Evolutionary conservation across 2,113 vertebrate species (phyloP), one percentile per base, ranked within the genome.

Genomic region (Mirza zaza): DNA sequence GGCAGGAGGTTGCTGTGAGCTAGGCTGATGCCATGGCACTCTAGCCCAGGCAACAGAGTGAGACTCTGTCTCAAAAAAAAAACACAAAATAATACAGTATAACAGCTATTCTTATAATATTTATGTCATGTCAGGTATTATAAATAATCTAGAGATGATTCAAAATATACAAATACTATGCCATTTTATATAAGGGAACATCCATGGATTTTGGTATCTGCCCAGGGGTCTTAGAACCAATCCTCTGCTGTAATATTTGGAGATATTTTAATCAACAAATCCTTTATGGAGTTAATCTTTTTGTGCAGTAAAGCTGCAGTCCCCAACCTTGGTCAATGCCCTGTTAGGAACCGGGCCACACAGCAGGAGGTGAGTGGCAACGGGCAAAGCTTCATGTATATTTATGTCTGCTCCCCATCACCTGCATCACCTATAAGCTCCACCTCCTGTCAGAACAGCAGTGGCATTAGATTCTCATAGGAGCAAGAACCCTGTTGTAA

Each of bases 251-350:
- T 97, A 92, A 90, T 88, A 21, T 4, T 95, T 77, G 29, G 71
- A 90, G 70, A 50, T 87, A 67, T 52, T 97, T 96, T 75, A 92
- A 76, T 68, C 52, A 39, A 87, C 11, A 5, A 55, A 50, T 93
- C 36, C 39, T 91, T 97, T 59, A 77, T 82, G 57, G 36, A 96
- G 63, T 52, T 87, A 89, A 73, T 85, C 50, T 18, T 63, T 97
- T 76, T 83, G 9, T 79, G 6, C 32, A 81, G 17, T 90, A 88
- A 90, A 96, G 48, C 12, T 57, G 6, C 55, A 57, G 20, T 57
- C 18, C 55, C 55, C 55, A 57, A 21, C 6, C 55, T 21, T 57
- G 55, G 55, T 57, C 55, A 2, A 21, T 57, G 20, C 20, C 55
- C 55, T 57, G 55, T 57, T 57, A 57, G 6, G 55, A 57, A 21